Evolutionary conservation across 2,113 vertebrate genomes (phyloP).

Genomic region (Malaclemys terrapin): DNA sequence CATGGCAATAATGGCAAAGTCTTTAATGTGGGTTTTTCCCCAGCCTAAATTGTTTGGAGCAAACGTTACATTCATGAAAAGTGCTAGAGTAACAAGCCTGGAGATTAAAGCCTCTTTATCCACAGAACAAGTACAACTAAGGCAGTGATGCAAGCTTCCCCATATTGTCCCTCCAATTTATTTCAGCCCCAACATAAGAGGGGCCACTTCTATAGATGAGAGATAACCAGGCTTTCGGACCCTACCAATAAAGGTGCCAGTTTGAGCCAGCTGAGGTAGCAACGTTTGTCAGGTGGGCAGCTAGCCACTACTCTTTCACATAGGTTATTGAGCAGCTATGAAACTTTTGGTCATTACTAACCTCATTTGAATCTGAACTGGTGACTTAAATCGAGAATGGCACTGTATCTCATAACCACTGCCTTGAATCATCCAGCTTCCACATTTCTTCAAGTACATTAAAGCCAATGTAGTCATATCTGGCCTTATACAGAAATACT

Average conservation of each 20-base stretch:
- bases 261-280: neutral
- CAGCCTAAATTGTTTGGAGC: neutral
- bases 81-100: neutral
- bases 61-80: neutral
- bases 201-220: neutral
- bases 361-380: neutral
- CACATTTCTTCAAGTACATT: neutral
- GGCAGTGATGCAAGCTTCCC: neutral
- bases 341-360: neutral
- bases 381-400: neutral
- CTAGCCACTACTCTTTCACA: neutral
- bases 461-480: neutral
- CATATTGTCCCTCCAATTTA: neutral
- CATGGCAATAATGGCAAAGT: neutral
- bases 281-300: neutral
- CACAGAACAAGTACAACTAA: neutral
- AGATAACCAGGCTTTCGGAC: neutral
- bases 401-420: neutral
- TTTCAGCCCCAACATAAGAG: neutral
- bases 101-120: neutral
- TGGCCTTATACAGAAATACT: neutral
- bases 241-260: rapidly evolving
- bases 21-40: neutral
- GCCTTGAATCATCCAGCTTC: neutral
- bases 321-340: neutral